These are phyloP conservation scores for Atherinosoma microstoma DNA, from an alignment of 2,797 vertebrate genomes.

Conservation along the genomic window DNA sequence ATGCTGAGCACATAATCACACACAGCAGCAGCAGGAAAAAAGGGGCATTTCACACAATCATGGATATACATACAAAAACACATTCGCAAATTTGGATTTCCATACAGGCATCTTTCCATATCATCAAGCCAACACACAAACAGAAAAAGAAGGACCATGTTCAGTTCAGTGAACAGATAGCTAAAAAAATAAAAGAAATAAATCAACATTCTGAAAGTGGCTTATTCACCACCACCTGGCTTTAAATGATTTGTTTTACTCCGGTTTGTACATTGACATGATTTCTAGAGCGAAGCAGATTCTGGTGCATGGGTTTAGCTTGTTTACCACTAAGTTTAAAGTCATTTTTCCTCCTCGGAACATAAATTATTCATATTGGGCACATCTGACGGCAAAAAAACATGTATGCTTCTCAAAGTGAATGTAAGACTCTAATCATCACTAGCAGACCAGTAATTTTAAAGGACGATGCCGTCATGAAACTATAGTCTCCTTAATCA, in stretches of 20 bases:
- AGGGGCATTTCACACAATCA: slow-evolving; percentile 52
- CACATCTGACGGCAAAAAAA: slow-evolving; percentile 1
- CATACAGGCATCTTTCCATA: slow-evolving; percentile 69
- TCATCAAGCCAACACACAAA: slow-evolving; percentile 49
- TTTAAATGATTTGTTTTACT: slow-evolving; percentile 12
- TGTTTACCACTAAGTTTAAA: neutral
- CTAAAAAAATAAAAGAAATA: neutral
- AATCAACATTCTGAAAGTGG: slow-evolving; percentile 12
- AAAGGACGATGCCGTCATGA: neutral
- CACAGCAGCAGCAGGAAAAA: slow-evolving; percentile 45
- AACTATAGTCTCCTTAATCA: neutral
- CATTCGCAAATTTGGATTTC: slow-evolving; percentile 70
- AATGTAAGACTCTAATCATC: neutral
- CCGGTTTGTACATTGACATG: neutral
- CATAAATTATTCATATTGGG: neutral
- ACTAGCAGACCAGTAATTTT: neutral
- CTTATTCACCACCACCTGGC: slow-evolving; percentile 9
- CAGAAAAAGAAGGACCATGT: neutral
- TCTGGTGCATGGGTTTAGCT: neutral
- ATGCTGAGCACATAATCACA: slow-evolving; percentile 80
- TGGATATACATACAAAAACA: slow-evolving; percentile 38
- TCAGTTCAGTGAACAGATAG: slow-evolving; percentile 11
- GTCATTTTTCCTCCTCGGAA: neutral
- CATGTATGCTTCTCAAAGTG: neutral
- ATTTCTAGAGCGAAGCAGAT: neutral